Conservation (phyloP, 2,797 vertebrate genomes). For the Lindbergichthys nudifrons region DNA sequence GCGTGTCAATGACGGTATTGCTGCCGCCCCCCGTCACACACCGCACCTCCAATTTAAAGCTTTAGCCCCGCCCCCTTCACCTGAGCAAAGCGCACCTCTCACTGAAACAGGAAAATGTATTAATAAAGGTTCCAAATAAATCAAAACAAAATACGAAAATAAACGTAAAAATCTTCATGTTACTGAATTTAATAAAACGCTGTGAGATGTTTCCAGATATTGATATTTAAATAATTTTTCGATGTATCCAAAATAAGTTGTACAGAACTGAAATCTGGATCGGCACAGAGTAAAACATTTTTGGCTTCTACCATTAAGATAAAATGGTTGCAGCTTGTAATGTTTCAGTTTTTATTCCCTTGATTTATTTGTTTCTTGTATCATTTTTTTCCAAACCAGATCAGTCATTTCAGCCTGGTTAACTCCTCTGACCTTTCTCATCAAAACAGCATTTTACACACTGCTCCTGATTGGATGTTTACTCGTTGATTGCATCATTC, state of each 20-base stretch:
- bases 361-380: neutral
- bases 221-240: neutral
- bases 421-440: conserved; percentile 32
- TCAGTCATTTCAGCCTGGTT: conserved; percentile 2
- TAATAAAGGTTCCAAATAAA: no score
- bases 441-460: conserved; percentile 13
- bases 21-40: no score
- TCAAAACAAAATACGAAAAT: neutral
- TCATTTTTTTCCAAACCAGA: neutral
- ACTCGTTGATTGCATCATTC: conserved; percentile 30
- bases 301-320: no score
- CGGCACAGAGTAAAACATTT: no score
- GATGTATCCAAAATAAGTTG: no score
- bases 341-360: neutral
- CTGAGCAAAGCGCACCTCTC: no score
- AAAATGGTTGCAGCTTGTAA: neutral
- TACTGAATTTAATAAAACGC: neutral
- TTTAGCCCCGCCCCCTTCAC: no score
- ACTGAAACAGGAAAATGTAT: no score
- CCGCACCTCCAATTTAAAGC: no score
- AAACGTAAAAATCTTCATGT: neutral
- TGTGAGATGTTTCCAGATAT: neutral
- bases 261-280: no score
- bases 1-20: no score
- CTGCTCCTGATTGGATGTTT: conserved; percentile 41